Conservation (phyloP, 2,888 invertebrate genomes). For the Lepetodrilus schrolli region DNA sequence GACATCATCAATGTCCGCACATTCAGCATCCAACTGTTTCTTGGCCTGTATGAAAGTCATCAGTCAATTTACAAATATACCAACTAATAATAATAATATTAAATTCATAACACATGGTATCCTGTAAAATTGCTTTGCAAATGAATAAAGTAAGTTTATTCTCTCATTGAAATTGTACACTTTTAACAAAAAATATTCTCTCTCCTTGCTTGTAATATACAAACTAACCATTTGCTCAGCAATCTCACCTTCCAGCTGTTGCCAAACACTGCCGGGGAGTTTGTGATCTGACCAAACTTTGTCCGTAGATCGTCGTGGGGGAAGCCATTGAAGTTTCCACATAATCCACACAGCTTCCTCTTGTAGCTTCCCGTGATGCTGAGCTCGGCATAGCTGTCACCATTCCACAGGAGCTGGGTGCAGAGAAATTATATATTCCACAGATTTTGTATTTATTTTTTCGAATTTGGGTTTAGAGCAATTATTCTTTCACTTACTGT, state of each 20-base stretch:
- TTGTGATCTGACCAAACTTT: conserved; percentile 60
- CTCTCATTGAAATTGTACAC: no score
- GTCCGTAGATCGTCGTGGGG: conserved; percentile 67
- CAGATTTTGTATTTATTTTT: not conserved
- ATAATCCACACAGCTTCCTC: conserved; percentile 66
- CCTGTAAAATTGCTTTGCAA: no score
- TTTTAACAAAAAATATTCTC: not conserved
- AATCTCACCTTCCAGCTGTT: conserved; percentile 71
- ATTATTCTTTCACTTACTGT: no score
- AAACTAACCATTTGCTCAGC: no score
- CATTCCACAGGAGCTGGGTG: conserved; percentile 67
- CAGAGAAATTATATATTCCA: no score
- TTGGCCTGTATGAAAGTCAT: conserved; percentile 44
- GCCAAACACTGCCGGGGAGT: conserved; percentile 67
- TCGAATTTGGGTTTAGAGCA: no score
- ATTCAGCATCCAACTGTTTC: conserved; percentile 44
- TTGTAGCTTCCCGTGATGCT: conserved; percentile 65
- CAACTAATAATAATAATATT: no score
- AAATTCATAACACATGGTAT: no score
- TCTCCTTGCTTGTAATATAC: not conserved
- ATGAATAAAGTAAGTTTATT: no score
- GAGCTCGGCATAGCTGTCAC: conserved; percentile 65
- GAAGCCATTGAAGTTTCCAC: conserved; percentile 72
- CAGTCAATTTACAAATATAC: no score
- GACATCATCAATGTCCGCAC: conserved; percentile 61